Conservation (phyloP, 2,888 invertebrate species). For the Parapristionchus giblindavisi region DNA sequence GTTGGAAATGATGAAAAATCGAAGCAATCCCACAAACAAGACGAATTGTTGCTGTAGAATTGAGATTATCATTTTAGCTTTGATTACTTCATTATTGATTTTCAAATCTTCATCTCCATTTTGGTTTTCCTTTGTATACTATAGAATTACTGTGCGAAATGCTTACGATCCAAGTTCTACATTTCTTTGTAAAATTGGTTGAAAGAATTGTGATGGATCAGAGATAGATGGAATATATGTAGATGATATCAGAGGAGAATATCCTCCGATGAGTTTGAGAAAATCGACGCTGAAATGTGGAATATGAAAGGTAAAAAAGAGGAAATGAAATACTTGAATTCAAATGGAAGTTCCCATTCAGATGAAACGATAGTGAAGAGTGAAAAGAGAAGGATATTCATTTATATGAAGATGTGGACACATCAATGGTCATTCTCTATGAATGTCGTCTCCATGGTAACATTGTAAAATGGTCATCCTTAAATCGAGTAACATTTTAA, state of each 20-base stretch:
- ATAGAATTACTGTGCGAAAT: too few species aligned
- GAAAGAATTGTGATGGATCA: too few species aligned
- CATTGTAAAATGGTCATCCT: neutral
- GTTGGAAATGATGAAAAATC: conserved; percentile 22
- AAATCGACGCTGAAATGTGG: conserved; percentile 21
- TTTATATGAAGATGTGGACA: neutral
- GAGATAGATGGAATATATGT: neutral
- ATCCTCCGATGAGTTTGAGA: conserved; percentile 21
- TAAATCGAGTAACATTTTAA: neutral
- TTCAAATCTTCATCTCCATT: too few species aligned
- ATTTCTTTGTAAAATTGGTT: too few species aligned
- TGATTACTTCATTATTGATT: neutral
- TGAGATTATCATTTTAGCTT: neutral
- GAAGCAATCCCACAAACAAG: conserved; percentile 21
- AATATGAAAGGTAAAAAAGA: neutral
- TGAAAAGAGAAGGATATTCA: neutral
- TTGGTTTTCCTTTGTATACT: too few species aligned
- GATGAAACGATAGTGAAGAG: neutral
- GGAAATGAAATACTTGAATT: conserved; percentile 2
- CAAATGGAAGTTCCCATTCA: conserved; percentile 37
- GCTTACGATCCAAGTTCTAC: too few species aligned
- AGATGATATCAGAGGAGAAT: neutral
- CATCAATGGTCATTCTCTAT: conserved; percentile 1
- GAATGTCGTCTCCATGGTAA: conserved; percentile 22
- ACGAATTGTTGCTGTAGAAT: neutral